Percentiles rank a stretch among this genome's conserved stretches.
phyloP scores from a whole-genome alignment of 2,113 vertebrate species.

The Benitochromis conjunctus region DNA sequence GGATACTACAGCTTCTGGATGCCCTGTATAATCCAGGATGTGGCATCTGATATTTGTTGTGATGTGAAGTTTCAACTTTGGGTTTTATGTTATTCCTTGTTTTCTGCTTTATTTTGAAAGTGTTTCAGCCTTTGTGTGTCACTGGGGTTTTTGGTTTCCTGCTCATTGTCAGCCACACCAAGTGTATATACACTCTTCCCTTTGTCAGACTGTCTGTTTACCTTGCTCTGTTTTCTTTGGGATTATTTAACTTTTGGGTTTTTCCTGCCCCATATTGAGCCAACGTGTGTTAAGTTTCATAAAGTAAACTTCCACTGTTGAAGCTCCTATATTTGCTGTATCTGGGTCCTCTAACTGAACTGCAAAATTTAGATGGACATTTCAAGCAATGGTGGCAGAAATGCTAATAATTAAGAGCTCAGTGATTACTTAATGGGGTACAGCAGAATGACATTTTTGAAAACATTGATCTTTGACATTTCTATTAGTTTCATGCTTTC shows the following conservation, averaged over 20 bases:
- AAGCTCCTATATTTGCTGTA: neutral
- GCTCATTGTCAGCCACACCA: neutral
- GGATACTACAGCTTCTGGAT: neutral
- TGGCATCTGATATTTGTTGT: neutral
- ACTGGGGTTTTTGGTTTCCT: neutral
- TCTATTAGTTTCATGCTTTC: neutral
- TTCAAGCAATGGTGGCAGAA: neutral
- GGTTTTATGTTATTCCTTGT: neutral
- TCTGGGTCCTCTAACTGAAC: neutral
- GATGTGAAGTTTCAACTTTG: neutral
- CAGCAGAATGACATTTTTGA: neutral
- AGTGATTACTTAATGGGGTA: no score
- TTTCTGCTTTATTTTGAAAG: neutral
- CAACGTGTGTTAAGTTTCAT: neutral
- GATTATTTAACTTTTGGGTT: neutral
- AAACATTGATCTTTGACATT: neutral
- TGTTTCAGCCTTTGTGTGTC: neutral
- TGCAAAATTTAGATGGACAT: neutral
- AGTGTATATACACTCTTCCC: neutral
- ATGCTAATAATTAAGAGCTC: neutral
- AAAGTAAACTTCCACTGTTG: neutral
- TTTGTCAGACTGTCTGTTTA: neutral
- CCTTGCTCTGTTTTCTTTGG: neutral
- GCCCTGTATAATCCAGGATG: neutral
- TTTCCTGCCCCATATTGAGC: neutral